A percentile compares a stretch with the other conserved stretches of the same genome.
These are phyloP conservation scores for Tenthredo livida DNA, from an alignment of 2,888 invertebrate genomes.

Conservation along the genomic window DNA sequence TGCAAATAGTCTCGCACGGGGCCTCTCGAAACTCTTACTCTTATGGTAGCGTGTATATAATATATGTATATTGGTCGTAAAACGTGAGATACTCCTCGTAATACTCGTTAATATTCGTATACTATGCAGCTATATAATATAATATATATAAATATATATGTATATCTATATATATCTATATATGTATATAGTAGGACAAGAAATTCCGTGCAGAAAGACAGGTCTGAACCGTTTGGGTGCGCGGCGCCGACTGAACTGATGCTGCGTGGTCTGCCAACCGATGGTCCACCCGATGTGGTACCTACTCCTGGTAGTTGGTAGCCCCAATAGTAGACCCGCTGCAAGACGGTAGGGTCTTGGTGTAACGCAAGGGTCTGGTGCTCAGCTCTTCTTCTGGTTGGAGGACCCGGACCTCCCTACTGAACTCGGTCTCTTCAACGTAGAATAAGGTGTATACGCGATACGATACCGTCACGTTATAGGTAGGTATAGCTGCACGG, in stretches of 20 bases:
- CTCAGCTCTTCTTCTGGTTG: slow-evolving; percentile 74
- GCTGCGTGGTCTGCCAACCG: slow-evolving; percentile 66
- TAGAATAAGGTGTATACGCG: slow-evolving; percentile 55
- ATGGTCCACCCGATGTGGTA: slow-evolving; percentile 57
- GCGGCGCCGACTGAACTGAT: slow-evolving; percentile 77
- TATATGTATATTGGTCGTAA: neutral
- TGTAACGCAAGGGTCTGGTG: slow-evolving; percentile 67
- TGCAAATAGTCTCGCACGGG: neutral
- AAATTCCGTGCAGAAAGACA: slow-evolving; percentile 62
- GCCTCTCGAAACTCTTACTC: neutral
- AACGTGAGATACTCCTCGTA: slow-evolving; percentile 2
- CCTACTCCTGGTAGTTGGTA: slow-evolving; percentile 61
- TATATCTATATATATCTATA: neutral
- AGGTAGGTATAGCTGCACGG: slow-evolving; percentile 10
- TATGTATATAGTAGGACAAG: neutral
- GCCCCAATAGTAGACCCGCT: slow-evolving; percentile 76
- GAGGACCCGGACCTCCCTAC: slow-evolving; percentile 77
- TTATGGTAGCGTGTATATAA: neutral
- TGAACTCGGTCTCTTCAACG: slow-evolving; percentile 66
- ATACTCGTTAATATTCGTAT: neutral
- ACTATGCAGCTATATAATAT: slow-evolving; percentile 8
- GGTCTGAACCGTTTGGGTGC: slow-evolving; percentile 78
- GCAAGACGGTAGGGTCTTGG: slow-evolving; percentile 76
- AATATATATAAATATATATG: neutral
- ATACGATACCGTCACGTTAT: slow-evolving; percentile 51